Base-by-base conservation (phyloP, 2,888 invertebrate genomes). In the Drosophila gaucha region DNA sequence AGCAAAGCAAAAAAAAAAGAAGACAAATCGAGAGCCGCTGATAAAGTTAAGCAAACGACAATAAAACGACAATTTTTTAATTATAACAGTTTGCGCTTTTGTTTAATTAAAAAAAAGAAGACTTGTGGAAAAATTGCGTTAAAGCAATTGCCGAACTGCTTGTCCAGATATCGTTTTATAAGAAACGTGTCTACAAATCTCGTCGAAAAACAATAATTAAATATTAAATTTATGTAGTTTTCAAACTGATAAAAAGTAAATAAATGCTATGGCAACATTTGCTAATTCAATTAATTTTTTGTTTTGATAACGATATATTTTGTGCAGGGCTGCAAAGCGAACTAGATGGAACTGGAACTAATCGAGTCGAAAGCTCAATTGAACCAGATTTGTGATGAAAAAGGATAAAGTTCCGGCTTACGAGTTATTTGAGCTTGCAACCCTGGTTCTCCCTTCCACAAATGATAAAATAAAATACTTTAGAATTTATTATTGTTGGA, bases 31-130 rank as follows among this genome's bases (percentile, higher is more conserved):
- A 55, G 30, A 73, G 64, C 14, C 35, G 62, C 49, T 63, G 72
- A 82, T 77, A 80, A 86, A 77, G 71, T 67, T 84, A 86, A 86
- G 73, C 78, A 74, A 82, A 86, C 80, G 80, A 74, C 86, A 79
- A 63, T 55, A 73, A 79, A 43, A 82, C 66, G 84, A 80, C 80
- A 80, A 80, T 74, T 86, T 80, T 80, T 80, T 74, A 74, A 74
- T 74, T 74, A 74, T 75, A 56, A 75, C 62, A 50, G 60, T 47
- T 55, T n/a, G 39, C 57, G 68, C 69, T 60, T 63, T 73, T 77
- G 74, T 74, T 80, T 74, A 82, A 83, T 82, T 86, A 72, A 72
- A 72, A 80, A 46, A 8, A 39, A 35, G 31, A 26, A 6, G 30
- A 12, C 16, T n/a, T n/a, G n/a, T n/a, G n/a, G n/a, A 22, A 16